Evolutionary conservation across 2,113 vertebrate genomes (phyloP).

Genomic region (Rhizomys pruinosus): DNA sequence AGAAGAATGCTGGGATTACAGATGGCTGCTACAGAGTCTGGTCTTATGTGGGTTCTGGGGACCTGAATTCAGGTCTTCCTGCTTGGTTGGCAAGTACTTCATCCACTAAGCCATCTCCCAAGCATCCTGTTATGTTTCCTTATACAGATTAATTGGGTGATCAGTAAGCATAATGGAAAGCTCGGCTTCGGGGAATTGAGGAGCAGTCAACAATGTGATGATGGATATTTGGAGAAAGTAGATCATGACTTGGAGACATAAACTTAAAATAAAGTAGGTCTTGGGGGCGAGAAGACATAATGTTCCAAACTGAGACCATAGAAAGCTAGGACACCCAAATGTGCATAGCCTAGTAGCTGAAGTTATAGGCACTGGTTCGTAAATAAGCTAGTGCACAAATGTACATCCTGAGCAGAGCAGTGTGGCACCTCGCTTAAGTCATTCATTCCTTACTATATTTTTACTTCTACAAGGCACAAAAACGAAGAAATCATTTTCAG

Average conservation of each 20-base stretch:
- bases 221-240: not conserved
- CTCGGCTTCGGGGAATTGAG: conserved; percentile 24
- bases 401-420: not conserved
- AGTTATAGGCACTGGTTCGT: not conserved
- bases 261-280: not conserved
- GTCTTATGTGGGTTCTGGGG: not conserved
- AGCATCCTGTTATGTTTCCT: not conserved
- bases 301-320: not conserved
- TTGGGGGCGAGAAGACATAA: not conserved
- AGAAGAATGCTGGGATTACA: not conserved
- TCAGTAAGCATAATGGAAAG: conserved; percentile 37
- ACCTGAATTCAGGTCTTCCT: not conserved
- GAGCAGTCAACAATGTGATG: not conserved
- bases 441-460: conserved; percentile 29
- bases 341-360: not conserved
- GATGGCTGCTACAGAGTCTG: not conserved
- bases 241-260: conserved; percentile 6
- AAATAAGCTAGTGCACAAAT: not conserved
- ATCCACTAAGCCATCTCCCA: too few species aligned
- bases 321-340: not conserved
- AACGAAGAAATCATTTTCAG: conserved; percentile 53
- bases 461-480: conserved; percentile 20
- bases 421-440: conserved; percentile 25
- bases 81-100: not conserved
- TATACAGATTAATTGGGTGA: not conserved